These are phyloP conservation scores for Periphyllus acericola DNA, from an alignment of 2,888 invertebrate genomes.

Conservation along the genomic window DNA sequence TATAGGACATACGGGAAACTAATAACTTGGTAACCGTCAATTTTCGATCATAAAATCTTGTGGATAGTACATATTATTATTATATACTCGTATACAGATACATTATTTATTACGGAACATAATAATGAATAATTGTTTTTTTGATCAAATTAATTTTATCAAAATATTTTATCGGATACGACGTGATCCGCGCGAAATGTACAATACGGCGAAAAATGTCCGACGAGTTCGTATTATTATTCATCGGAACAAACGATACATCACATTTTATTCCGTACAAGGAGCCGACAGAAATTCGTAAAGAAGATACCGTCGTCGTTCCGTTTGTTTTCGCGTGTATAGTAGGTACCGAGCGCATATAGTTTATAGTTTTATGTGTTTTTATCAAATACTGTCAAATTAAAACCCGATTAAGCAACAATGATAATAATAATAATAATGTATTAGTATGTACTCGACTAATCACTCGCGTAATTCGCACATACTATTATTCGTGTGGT, in stretches of 20 bases:
- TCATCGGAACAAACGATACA: too few species aligned
- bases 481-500: background rate
- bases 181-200: background rate
- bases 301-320: too few species aligned
- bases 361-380: background rate
- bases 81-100: too few species aligned
- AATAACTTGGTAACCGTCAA: constrained; percentile 20
- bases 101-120: background rate
- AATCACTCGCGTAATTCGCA: background rate
- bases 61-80: too few species aligned
- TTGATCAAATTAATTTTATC: background rate
- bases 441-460: background rate
- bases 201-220: background rate
- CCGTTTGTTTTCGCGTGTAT: too few species aligned
- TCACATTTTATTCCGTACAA: too few species aligned
- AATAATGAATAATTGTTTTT: constrained; percentile 30
- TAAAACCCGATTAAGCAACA: background rate
- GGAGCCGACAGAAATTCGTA: too few species aligned
- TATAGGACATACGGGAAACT: constrained; percentile 1
- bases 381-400: background rate
- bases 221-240: too few species aligned
- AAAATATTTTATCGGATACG: background rate
- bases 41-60: constrained; percentile 16
- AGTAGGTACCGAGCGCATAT: background rate
- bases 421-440: too few species aligned